These are phyloP conservation scores for Acronicta alni DNA, from an alignment of 2,888 invertebrate species.

Conservation along the genomic window DNA sequence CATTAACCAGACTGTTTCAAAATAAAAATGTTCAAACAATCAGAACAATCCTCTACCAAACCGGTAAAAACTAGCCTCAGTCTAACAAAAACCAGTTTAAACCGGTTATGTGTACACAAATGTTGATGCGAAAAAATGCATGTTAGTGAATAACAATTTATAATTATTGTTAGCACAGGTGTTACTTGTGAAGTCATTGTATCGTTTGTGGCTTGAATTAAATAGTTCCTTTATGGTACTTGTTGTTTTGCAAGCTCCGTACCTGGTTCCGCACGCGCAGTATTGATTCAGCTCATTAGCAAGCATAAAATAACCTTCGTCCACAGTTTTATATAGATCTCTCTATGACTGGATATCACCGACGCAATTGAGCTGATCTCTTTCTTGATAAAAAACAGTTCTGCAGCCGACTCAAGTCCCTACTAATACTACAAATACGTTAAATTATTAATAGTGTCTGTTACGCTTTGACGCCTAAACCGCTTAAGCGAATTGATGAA, in stretches of 20 bases:
- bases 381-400: too few relatives aligned
- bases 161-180: conserved; percentile 34
- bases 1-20: background rate
- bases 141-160: conserved; percentile 34
- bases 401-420: too few relatives aligned
- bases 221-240: conserved; percentile 28
- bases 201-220: conserved; percentile 18
- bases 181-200: conserved; percentile 24
- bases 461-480: too few relatives aligned
- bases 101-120: conserved; percentile 32
- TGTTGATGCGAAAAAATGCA: conserved; percentile 30
- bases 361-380: too few relatives aligned
- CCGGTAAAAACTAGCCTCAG: conserved; percentile 4
- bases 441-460: too few relatives aligned
- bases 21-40: conserved; percentile 2
- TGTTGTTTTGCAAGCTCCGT: conserved; percentile 24
- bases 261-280: conserved; percentile 5
- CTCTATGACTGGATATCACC: too few relatives aligned
- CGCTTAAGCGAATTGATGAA: too few relatives aligned
- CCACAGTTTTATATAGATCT: too few relatives aligned
- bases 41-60: conserved; percentile 16
- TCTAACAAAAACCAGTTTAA: conserved; percentile 8
- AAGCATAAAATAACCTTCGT: background rate
- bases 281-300: background rate
- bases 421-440: too few relatives aligned